A percentile compares a stretch with the other conserved stretches of the same genome.
Evolutionary conservation across 2,888 invertebrate genomes (phyloP).

Genomic region (Gastracanthus pulcherrimus): DNA sequence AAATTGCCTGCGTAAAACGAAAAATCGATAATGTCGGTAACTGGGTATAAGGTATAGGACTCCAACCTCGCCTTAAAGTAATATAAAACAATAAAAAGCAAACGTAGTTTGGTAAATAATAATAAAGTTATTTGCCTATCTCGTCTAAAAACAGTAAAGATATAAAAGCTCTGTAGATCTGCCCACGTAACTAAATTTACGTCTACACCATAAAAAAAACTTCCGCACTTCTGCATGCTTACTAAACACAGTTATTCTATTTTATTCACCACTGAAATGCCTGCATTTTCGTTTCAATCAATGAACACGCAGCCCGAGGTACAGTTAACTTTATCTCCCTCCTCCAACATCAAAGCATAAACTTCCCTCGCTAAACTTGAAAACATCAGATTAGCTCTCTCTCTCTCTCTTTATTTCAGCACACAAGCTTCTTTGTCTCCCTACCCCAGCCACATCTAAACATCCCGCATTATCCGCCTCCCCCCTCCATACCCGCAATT

Average conservation of each 20-base stretch:
- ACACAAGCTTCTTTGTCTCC: neutral
- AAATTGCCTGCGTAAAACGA: too few species aligned
- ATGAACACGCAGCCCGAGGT: neutral
- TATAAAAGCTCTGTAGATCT: too few species aligned
- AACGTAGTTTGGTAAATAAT: too few species aligned
- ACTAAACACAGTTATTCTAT: neutral
- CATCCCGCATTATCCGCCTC: neutral
- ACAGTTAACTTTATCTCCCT: neutral
- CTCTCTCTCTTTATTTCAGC: neutral
- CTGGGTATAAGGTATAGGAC: too few species aligned
- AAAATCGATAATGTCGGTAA: too few species aligned
- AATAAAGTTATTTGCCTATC: too few species aligned
- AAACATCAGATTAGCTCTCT: neutral
- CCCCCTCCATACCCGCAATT: neutral
- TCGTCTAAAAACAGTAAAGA: too few species aligned
- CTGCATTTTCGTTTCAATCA: neutral
- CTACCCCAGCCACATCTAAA: neutral
- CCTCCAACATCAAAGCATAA: neutral
- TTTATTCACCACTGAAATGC: neutral
- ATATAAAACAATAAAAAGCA: too few species aligned
- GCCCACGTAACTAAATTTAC: too few species aligned
- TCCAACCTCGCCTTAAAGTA: too few species aligned
- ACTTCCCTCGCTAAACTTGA: neutral
- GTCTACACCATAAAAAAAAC: too few species aligned
- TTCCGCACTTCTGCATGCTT: too few species aligned